A percentile compares a stretch with the other conserved stretches of the same genome.
Conservation (phyloP, 1,140 invertebrate species). For the Achroia grisella region DNA sequence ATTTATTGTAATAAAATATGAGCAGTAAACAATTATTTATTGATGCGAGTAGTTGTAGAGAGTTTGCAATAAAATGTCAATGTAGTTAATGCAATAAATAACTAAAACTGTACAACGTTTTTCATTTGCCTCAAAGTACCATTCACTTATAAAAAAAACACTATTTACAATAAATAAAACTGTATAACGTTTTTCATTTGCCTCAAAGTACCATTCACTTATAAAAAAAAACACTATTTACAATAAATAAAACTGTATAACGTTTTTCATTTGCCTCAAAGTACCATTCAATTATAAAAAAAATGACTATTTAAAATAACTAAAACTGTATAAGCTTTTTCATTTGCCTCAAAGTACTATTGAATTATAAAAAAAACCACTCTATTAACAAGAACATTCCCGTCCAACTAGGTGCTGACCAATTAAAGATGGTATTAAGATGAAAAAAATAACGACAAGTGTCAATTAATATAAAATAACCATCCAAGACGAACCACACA, state of each 20-base stretch:
- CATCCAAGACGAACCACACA: no score
- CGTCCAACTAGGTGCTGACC: no score
- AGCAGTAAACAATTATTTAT: conserved; percentile 6
- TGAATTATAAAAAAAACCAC: neutral
- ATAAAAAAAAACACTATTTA: neutral
- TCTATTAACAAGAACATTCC: conserved; percentile 7
- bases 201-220: neutral
- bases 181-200: conserved; percentile 5
- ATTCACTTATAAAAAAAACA: neutral
- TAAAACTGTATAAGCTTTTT: conserved; percentile 9
- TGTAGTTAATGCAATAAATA: conserved; percentile 32
- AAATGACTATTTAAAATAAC: conserved; percentile 11
- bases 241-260: conserved; percentile 11
- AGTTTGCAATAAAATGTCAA: conserved; percentile 32
- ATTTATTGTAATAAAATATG: conserved; percentile 8
- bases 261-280: conserved; percentile 4
- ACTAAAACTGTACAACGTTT: conserved; percentile 8
- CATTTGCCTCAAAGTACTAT: neutral
- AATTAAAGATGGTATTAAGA: no score
- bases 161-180: conserved; percentile 12
- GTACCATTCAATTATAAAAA: neutral
- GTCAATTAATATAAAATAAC: no score
- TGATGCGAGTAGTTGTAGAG: conserved; percentile 19
- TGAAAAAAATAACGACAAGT: no score
- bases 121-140: neutral